Conservation (phyloP, 2,113 vertebrate species). For the Ahaetulla prasina region DNA sequence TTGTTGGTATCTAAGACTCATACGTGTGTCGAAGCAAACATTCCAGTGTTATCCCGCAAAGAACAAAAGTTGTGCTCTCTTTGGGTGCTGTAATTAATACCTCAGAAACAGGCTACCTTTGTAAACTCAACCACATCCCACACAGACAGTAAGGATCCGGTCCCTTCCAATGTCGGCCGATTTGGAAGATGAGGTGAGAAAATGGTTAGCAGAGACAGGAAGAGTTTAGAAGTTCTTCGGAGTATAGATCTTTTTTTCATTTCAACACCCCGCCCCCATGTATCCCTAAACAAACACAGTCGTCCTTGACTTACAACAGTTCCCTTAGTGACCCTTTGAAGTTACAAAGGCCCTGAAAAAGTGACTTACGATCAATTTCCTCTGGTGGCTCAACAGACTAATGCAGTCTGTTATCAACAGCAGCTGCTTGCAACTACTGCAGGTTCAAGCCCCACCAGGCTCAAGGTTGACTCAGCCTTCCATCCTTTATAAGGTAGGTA, state of each 20-base stretch:
- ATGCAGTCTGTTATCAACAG: too few species aligned
- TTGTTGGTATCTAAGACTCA: background rate
- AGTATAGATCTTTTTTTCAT: background rate
- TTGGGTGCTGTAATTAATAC: background rate
- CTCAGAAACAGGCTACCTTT: background rate
- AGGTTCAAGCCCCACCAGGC: too few species aligned
- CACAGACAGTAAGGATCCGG: background rate
- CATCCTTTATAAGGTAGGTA: too few species aligned
- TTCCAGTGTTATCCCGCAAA: background rate
- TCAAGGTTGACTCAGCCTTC: too few species aligned
- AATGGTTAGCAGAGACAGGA: background rate
- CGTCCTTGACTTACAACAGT: too few species aligned
- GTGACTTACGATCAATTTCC: too few species aligned
- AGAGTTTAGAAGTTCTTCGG: background rate
- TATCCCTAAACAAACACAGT: background rate
- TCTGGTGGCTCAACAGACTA: too few species aligned
- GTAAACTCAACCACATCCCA: conserved; percentile 29
- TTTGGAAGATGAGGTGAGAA: conserved; percentile 35
- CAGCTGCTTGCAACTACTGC: too few species aligned
- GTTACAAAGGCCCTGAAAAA: too few species aligned
- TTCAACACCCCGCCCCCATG: background rate
- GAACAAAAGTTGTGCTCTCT: background rate
- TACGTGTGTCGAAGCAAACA: background rate
- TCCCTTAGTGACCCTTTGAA: too few species aligned
- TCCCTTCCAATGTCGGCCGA: background rate